phyloP scores from a whole-genome alignment of 1,140 invertebrate genomes.

The Planococcus citri region DNA sequence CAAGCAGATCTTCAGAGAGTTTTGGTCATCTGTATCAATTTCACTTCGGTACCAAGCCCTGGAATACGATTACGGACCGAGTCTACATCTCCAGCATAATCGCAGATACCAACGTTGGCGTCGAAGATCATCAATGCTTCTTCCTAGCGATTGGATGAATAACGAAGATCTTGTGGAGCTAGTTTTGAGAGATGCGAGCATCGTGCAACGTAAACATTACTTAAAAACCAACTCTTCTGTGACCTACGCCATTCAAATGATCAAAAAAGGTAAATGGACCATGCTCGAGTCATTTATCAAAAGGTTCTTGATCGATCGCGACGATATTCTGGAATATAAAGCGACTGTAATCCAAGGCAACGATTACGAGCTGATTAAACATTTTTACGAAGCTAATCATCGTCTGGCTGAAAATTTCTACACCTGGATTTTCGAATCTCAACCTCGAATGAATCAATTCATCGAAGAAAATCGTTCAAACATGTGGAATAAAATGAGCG shows the following conservation, averaged over 20 bases:
- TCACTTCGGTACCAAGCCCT: too few species aligned
- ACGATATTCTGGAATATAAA: background rate
- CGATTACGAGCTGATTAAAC: background rate
- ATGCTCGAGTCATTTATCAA: background rate
- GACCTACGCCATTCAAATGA: background rate
- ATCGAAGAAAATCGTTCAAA: background rate
- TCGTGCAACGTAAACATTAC: background rate
- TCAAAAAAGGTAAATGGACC: background rate
- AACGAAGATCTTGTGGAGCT: background rate
- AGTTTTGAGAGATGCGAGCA: background rate
- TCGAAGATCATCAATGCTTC: too few species aligned
- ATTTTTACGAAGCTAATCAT: background rate
- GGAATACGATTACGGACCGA: too few species aligned
- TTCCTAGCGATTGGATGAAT: background rate
- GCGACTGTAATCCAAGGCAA: background rate
- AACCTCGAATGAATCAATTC: background rate
- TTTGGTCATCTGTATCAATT: too few species aligned
- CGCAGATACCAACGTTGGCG: background rate
- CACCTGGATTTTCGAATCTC: background rate
- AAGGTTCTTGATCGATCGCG: background rate
- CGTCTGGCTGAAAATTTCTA: background rate
- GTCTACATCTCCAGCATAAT: too few species aligned
- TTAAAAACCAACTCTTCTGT: background rate
- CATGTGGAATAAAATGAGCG: background rate
- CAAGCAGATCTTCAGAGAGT: too few species aligned